Evolutionary conservation across 1,140 invertebrate genomes (phyloP).

Genomic region (Amyelois transitella): DNA sequence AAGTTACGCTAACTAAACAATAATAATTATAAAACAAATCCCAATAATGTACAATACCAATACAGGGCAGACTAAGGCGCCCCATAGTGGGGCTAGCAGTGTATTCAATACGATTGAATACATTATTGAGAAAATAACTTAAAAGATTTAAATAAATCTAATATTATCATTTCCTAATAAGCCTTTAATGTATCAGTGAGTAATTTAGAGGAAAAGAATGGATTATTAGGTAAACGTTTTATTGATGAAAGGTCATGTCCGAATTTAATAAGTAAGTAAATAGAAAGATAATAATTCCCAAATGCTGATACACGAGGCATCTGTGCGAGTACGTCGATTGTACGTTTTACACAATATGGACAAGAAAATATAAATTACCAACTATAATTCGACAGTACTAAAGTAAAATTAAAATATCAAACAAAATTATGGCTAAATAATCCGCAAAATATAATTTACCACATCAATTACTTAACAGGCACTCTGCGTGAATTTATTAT

Average conservation of each 20-base stretch:
- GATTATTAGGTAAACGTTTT: background rate
- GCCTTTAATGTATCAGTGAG: constrained; percentile 52
- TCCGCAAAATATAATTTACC: constrained; percentile 47
- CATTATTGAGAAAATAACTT: constrained; percentile 63
- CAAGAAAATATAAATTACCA: constrained; percentile 40
- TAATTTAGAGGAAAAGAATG: constrained; percentile 30
- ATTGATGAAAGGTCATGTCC: background rate
- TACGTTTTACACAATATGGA: constrained; percentile 15
- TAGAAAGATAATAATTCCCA: constrained; percentile 26
- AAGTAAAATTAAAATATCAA: constrained; percentile 54
- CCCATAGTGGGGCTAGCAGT: background rate
- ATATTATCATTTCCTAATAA: constrained; percentile 51
- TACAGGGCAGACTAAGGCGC: background rate
- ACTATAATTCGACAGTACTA: constrained; percentile 63
- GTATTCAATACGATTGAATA: constrained; percentile 9
- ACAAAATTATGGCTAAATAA: constrained; percentile 68
- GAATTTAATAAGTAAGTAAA: constrained; percentile 21
- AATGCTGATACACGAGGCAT: constrained; percentile 45
- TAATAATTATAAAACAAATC: constrained; percentile 53
- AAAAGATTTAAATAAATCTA: constrained; percentile 67
- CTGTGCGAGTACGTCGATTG: constrained; percentile 14
- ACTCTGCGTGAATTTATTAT: constrained; percentile 70
- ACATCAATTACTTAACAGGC: constrained; percentile 64
- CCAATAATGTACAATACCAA: constrained; percentile 40
- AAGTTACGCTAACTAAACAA: constrained; percentile 55